These are phyloP conservation scores for Setipinna tenuifilis DNA, from an alignment of 2,797 vertebrate species.

Conservation along the genomic window DNA sequence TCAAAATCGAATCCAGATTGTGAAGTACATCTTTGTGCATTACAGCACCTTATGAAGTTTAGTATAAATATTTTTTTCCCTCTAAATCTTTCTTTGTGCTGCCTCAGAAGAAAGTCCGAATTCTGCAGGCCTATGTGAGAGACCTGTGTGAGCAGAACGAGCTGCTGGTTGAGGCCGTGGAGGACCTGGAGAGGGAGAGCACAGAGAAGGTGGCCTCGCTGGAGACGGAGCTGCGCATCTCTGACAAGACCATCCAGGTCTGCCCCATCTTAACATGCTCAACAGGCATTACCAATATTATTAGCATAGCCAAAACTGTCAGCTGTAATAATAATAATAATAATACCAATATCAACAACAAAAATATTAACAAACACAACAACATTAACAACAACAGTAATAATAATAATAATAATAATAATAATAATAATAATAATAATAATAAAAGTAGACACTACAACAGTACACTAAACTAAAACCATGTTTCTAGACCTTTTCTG, in stretches of 20 bases:
- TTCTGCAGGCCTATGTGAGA: conserved; percentile 66
- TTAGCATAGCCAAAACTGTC: no score
- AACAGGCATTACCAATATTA: no score
- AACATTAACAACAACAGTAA: no score
- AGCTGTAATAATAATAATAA: no score
- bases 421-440: no score
- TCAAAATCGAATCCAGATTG: no score
- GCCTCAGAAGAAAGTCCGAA: conserved; percentile 61
- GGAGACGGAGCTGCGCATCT: conserved; percentile 42
- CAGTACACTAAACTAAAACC: no score
- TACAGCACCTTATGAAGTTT: background rate
- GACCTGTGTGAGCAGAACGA: conserved; percentile 69
- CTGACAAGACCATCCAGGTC: conserved; percentile 51
- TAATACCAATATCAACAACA: background rate
- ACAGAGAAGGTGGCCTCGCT: conserved; percentile 38
- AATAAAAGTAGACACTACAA: no score
- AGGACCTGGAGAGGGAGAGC: conserved; percentile 64
- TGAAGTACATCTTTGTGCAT: no score
- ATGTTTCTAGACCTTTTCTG: no score
- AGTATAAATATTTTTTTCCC: conserved; percentile 52
- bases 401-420: no score
- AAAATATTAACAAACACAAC: background rate
- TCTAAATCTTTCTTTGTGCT: background rate
- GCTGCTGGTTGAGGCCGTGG: conserved; percentile 64
- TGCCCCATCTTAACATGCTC: conserved; percentile 30